Conservation (phyloP, 2,113 vertebrate genomes). For the Baryphthengus martii region DNA sequence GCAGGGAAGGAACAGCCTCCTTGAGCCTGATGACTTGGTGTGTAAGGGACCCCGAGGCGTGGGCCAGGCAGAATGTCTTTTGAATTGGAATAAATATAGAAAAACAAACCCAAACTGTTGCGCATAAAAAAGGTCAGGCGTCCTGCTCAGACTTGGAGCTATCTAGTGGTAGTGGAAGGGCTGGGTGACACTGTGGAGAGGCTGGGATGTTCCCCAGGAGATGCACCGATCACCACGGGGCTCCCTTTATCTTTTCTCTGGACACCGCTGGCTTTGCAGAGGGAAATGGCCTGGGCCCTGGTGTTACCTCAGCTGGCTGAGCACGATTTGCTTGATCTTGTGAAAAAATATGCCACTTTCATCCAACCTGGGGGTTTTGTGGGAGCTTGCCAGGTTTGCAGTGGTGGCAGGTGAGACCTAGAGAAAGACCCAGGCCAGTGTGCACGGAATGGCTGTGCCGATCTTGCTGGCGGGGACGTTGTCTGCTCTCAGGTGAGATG, state of each 20-base stretch:
- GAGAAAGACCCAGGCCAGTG: accelerated
- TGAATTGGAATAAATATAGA: neutral
- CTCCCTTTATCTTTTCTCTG: neutral
- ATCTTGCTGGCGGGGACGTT: neutral
- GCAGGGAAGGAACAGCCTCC: neutral
- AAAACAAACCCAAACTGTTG: neutral
- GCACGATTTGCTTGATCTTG: neutral
- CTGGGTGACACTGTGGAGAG: neutral
- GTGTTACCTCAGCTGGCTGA: neutral
- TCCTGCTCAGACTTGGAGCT: accelerated
- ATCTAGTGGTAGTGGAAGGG: accelerated
- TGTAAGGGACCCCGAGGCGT: accelerated
- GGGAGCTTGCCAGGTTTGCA: neutral
- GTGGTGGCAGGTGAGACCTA: neutral
- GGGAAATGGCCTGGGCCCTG: neutral
- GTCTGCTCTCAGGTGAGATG: neutral
- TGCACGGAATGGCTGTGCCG: accelerated
- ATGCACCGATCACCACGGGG: neutral
- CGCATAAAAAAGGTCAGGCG: accelerated
- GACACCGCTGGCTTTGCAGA: neutral
- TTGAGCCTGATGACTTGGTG: neutral
- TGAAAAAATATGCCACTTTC: neutral
- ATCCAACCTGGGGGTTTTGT: accelerated
- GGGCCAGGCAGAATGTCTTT: neutral
- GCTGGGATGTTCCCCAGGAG: neutral